Evolutionary conservation across 2,797 vertebrate species (phyloP).

Genomic region (Cyprinodon diabolis): DNA sequence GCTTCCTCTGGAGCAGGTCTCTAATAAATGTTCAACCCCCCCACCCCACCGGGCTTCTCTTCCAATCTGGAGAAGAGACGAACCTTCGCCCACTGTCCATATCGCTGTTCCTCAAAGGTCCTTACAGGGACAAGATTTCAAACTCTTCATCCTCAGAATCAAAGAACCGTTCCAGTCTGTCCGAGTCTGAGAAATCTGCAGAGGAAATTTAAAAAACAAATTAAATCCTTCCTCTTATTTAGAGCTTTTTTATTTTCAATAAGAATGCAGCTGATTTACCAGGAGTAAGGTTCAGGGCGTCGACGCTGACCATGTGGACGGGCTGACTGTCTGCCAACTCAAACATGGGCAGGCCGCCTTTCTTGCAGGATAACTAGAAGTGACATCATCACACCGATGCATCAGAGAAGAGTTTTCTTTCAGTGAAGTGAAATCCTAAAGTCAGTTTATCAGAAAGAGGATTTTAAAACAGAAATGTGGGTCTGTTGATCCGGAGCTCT

Average conservation of each 20-base stretch:
- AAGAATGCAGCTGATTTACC: conserved; percentile 74
- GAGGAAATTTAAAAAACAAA: background rate
- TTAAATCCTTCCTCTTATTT: background rate
- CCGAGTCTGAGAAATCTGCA: conserved; percentile 93
- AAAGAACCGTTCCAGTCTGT: conserved; percentile 95
- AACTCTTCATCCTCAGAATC: conserved; percentile 99
- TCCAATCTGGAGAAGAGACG: conserved; percentile 64
- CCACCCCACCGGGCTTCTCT: conserved; percentile 40
- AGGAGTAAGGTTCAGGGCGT: conserved; percentile 93
- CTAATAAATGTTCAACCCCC: conserved; percentile 62
- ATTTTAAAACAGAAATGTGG: background rate
- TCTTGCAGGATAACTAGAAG: conserved; percentile 87
- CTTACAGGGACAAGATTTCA: conserved; percentile 96
- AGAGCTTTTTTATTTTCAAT: background rate
- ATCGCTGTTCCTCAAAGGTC: conserved; percentile 47
- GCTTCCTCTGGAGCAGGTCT: conserved; percentile 65
- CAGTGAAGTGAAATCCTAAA: too few species aligned
- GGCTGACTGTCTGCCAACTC: conserved; percentile 95
- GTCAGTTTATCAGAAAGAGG: background rate
- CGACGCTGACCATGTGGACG: conserved; percentile 89
- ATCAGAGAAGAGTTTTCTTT: background rate
- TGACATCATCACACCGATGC: background rate
- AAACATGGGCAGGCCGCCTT: conserved; percentile 94
- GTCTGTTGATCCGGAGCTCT: too few species aligned
- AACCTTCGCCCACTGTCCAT: conserved; percentile 37